Conservation (phyloP, 2,113 vertebrate species). For the Alexandromys fortis region DNA sequence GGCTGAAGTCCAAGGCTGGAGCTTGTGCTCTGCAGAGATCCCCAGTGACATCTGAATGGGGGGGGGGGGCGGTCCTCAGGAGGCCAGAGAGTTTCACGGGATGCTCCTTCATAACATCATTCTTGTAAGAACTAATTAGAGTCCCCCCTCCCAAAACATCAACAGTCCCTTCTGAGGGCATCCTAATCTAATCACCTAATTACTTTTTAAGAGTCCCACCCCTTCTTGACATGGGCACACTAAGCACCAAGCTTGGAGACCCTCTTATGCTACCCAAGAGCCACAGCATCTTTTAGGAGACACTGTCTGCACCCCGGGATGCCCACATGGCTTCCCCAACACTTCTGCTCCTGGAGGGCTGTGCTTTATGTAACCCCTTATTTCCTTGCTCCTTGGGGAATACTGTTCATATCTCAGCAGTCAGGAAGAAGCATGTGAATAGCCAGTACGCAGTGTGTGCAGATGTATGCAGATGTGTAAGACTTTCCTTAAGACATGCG, state of each 20-base stretch:
- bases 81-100: not conserved
- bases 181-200: not conserved
- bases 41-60: not conserved
- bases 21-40: not conserved
- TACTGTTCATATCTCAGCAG: not conserved
- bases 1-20: not conserved
- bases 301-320: rapidly evolving
- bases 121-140: not conserved
- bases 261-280: not conserved
- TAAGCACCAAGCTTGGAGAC: not conserved
- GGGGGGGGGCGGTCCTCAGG: not conserved
- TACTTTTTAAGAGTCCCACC: not conserved
- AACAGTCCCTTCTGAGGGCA: not conserved
- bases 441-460: not conserved
- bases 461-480: not conserved
- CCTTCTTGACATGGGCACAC: not conserved
- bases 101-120: too few relatives aligned
- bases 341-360: not conserved
- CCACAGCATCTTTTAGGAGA: not conserved
- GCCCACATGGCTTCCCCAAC: not conserved
- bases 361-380: not conserved
- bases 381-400: not conserved
- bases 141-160: not conserved
- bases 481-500: not conserved
- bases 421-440: not conserved